These are phyloP conservation scores for Thera britannica DNA, from an alignment of 2,888 invertebrate species.

Conservation along the genomic window DNA sequence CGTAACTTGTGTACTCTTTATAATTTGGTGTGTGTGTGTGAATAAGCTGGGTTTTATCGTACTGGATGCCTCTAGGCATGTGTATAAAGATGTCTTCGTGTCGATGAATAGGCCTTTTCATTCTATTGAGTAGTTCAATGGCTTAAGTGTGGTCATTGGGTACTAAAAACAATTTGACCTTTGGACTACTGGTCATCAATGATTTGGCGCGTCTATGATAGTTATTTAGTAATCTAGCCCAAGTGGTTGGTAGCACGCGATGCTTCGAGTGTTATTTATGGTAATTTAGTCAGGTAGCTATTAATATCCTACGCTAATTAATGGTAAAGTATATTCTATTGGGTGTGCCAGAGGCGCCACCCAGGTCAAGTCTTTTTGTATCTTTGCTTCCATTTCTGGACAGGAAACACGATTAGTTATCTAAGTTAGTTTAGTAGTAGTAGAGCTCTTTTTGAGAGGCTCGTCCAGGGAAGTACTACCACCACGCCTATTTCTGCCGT, in stretches of 20 bases:
- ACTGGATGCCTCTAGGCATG: no score
- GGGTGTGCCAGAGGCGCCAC: conserved; percentile 25
- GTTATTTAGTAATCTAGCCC: conserved; percentile 45
- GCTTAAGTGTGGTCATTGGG: not conserved
- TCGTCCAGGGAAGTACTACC: no score
- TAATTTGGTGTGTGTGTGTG: no score
- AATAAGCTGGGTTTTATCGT: no score
- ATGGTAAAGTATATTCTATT: conserved; percentile 13
- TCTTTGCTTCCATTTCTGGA: not conserved
- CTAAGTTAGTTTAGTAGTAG: no score
- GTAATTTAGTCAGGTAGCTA: conserved; percentile 24
- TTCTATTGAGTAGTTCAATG: not conserved
- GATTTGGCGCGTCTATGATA: conserved; percentile 26
- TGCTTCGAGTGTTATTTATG: conserved; percentile 47
- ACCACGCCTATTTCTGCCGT: no score
- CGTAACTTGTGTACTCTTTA: no score
- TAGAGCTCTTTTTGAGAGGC: no score
- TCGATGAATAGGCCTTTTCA: not conserved
- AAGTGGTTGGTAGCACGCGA: conserved; percentile 58
- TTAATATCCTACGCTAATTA: conserved; percentile 20
- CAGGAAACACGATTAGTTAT: not conserved
- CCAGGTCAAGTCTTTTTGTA: conserved; percentile 3
- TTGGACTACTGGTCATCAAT: conserved; percentile 7
- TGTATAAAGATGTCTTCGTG: no score
- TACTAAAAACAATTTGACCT: conserved; percentile 1